Conservation (phyloP, 1,140 invertebrate genomes). For the Epicauta chinensis region DNA sequence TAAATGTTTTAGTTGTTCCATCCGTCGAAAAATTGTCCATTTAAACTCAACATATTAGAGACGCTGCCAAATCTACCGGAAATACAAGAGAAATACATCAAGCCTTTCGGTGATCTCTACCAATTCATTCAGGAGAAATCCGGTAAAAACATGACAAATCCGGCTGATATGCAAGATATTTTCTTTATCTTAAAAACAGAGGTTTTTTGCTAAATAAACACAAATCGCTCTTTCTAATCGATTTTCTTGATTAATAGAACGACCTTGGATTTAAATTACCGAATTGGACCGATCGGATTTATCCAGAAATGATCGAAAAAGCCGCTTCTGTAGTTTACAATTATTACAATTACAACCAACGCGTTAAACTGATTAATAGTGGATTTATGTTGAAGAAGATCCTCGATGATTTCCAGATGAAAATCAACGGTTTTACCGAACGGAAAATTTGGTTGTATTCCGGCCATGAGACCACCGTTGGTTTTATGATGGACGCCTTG, state of each 20-base stretch:
- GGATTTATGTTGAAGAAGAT: constrained; percentile 24
- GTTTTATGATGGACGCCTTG: constrained; percentile 53
- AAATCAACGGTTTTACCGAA: constrained; percentile 35
- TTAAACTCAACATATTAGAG: constrained; percentile 8
- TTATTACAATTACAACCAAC: constrained; percentile 23
- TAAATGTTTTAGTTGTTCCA: constrained; percentile 22
- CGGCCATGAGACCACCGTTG: constrained; percentile 63
- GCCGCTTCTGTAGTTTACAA: constrained; percentile 22
- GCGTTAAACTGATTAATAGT: constrained; percentile 16
- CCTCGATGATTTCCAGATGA: constrained; percentile 43
- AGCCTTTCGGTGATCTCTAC: constrained; percentile 25
- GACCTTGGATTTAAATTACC: constrained; percentile 32
- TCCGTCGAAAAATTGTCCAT: constrained; percentile 12
- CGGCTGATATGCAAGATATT: constrained; percentile 21
- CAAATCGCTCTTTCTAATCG: background rate
- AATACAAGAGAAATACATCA: constrained; percentile 23
- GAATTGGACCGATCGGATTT: constrained; percentile 31
- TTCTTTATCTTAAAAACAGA: constrained; percentile 30
- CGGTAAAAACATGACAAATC: constrained; percentile 25
- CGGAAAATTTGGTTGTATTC: constrained; percentile 53
- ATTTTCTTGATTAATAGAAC: constrained; percentile 3
- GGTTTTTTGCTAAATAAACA: background rate
- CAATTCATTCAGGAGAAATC: constrained; percentile 27
- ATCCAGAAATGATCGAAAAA: constrained; percentile 26
- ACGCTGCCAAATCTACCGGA: constrained; percentile 9